A percentile compares a stretch with the other conserved stretches of the same genome.
phyloP scores from a whole-genome alignment of 2,888 invertebrate genomes.

The Scrobipalpa atriplicella region DNA sequence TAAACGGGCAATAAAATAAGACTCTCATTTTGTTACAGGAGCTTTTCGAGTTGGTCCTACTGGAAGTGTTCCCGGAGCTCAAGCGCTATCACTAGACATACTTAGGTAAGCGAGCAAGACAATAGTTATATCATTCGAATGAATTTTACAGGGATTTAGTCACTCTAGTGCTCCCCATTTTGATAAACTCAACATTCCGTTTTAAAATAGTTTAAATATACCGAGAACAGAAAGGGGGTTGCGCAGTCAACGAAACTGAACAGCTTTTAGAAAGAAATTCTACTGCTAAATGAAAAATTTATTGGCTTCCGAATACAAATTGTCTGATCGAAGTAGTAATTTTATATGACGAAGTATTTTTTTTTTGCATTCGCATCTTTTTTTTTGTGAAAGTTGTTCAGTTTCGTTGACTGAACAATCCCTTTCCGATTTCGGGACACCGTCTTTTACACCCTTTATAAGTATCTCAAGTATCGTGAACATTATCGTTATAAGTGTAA shows the following conservation, averaged over 20 bases:
- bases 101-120: conserved; percentile 51
- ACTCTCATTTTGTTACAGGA: conserved; percentile 79
- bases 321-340: no score
- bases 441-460: neutral
- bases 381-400: no score
- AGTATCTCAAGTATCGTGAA: neutral
- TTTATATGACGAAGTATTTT: no score
- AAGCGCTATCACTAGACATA: conserved; percentile 74
- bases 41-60: conserved; percentile 85
- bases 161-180: conserved; percentile 42
- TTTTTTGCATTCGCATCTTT: no score
- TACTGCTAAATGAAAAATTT: no score
- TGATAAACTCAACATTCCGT: conserved; percentile 50
- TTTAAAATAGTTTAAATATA: neutral
- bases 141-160: conserved; percentile 51
- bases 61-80: conserved; percentile 88
- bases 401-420: no score
- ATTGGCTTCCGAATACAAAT: no score
- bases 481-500: conserved; percentile 15
- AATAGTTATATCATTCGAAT: conserved; percentile 47
- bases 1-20: neutral
- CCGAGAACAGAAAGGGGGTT: no score
- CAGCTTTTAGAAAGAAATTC: neutral
- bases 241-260: neutral
- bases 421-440: neutral